Conservation (phyloP, 2,797 vertebrate species). For the Labroides dimidiatus region DNA sequence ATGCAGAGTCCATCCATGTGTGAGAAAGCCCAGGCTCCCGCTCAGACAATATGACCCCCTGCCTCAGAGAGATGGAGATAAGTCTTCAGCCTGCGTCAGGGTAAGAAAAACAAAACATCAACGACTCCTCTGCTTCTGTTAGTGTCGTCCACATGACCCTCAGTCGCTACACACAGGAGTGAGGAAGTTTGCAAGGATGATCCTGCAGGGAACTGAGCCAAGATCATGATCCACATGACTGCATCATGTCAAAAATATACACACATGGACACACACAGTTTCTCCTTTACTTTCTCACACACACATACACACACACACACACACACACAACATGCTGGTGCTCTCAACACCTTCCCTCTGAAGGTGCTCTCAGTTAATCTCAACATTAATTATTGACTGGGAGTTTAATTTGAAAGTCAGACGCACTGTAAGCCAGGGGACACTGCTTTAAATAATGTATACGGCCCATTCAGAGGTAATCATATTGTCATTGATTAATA, state of each 20-base stretch:
- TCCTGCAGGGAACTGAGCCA: conserved; percentile 61
- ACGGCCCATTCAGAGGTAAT: conserved; percentile 83
- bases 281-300: conserved; percentile 21
- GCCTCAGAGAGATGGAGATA: conserved; percentile 60
- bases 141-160: conserved; percentile 51
- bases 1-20: conserved; percentile 74
- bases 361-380: conserved; percentile 82
- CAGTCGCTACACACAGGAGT: conserved; percentile 31
- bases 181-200: conserved; percentile 61
- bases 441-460: conserved; percentile 86
- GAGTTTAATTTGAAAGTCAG: conserved; percentile 87
- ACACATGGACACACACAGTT: not conserved
- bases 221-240: conserved; percentile 85
- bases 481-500: conserved; percentile 86
- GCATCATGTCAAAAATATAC: conserved; percentile 89
- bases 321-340: conserved; percentile 43
- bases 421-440: conserved; percentile 82
- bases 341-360: conserved; percentile 77
- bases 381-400: conserved; percentile 87
- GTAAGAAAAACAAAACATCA: conserved; percentile 66
- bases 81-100: conserved; percentile 46
- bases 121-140: conserved; percentile 29
- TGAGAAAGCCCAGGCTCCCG: conserved; percentile 72
- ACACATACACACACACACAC: conserved; percentile 4
- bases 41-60: conserved; percentile 67